Conservation (phyloP, 2,113 vertebrate species). For the Guaruba guarouba region DNA sequence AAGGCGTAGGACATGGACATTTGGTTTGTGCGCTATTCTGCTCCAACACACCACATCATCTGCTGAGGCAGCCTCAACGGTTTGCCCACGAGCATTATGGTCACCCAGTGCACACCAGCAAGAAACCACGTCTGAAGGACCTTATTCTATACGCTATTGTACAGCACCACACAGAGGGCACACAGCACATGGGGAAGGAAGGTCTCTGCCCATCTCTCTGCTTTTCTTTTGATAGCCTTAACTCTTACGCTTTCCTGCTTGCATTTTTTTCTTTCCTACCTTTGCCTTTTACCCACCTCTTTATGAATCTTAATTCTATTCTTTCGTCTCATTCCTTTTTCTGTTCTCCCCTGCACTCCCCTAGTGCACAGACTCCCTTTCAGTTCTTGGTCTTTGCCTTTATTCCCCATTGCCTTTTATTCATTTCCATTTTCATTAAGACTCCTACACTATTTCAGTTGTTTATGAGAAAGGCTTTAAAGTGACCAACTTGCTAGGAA, state of each 20-base stretch:
- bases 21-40: not conserved
- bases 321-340: not conserved
- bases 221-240: not conserved
- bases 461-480: not conserved
- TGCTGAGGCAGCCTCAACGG: not conserved
- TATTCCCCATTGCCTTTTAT: not conserved
- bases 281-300: not conserved
- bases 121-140: not conserved
- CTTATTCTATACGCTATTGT: not conserved
- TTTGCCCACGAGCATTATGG: fast-evolving
- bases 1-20: fast-evolving
- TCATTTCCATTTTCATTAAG: not conserved
- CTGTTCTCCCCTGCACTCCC: not conserved
- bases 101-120: not conserved
- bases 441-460: not conserved
- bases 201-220: not conserved
- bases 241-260: not conserved
- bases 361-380: not conserved
- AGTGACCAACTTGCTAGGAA: not conserved
- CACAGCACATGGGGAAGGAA: fast-evolving
- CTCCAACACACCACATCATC: fast-evolving
- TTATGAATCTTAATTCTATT: not conserved
- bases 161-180: not conserved
- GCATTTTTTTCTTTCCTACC: not conserved
- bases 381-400: not conserved